Percentiles rank a stretch among this genome's conserved stretches.
Conservation (phyloP, 2,888 invertebrate species). For the Trimorus sp. region DNA sequence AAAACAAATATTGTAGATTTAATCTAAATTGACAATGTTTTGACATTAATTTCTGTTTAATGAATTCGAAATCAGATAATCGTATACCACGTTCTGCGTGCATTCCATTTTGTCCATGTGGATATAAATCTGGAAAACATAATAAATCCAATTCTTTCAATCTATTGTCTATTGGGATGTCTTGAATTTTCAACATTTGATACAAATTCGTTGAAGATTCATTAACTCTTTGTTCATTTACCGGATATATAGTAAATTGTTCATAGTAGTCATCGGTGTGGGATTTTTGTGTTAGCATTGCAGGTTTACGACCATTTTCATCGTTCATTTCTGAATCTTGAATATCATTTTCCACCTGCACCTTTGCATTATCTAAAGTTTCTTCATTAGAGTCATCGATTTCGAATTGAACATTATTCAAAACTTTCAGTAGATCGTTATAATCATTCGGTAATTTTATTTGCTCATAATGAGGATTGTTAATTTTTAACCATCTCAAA, state of each 20-base stretch:
- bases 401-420: neutral
- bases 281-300: slow-evolving; percentile 53
- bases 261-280: slow-evolving; percentile 62
- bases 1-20: neutral
- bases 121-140: no score
- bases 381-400: slow-evolving; percentile 29
- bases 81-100: slow-evolving; percentile 42
- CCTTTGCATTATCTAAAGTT: neutral
- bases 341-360: slow-evolving; percentile 60
- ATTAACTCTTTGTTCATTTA: no score
- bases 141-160: slow-evolving; percentile 62
- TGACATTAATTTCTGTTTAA: no score
- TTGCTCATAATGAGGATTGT: slow-evolving; percentile 70
- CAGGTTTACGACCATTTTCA: neutral
- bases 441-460: slow-evolving; percentile 66
- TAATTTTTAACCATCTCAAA: slow-evolving; percentile 72
- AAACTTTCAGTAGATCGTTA: slow-evolving; percentile 10
- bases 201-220: no score
- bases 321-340: slow-evolving; percentile 40
- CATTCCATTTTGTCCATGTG: slow-evolving; percentile 60
- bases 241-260: slow-evolving; percentile 59
- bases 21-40: neutral
- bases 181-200: no score
- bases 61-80: slow-evolving; percentile 66
- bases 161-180: slow-evolving; percentile 64